Base-by-base conservation (phyloP, 2,888 invertebrate species). In the Chalcosyrphus nemorum region DNA sequence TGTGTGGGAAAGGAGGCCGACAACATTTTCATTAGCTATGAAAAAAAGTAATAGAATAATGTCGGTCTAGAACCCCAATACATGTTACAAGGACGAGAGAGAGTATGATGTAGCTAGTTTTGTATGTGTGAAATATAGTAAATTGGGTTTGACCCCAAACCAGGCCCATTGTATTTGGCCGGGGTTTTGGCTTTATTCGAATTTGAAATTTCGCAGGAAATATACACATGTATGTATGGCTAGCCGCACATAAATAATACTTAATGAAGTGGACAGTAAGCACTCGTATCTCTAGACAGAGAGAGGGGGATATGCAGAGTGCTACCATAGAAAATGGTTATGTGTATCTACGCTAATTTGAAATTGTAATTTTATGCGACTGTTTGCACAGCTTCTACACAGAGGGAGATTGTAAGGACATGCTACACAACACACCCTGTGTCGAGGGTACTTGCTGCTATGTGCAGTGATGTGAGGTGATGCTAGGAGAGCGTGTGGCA, bases 301-400 rank as follows among this genome's bases (percentile, higher is more conserved):
- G 54, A 13, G 29, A 29, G 29, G 29, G n/a, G 2, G 7, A n/a
- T n/a, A 5, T 29, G 4, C 11, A 32, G 9, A 11, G 29, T 29
- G 32, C 15, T 19, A 29, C 27, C n/a, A 45, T 47, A 32, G 57
- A 59, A 47, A 35, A 71, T 27, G 7, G 29, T 27, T 52, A 35
- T 41, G 35, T 32, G 65, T 66, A 75, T 57, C 29, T 19, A 57
- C 57, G 65, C 47, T 75, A 50, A 75, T 75, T 66, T 75, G 57
- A 41, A 75, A 66, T 66, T 66, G 66, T 57, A 75, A 75, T 75
- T 75, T 75, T 38, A 57, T 75, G 75, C 21, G 38, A 66, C 41
- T 76, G 38, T 17, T 38, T 56, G 56, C n/a, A 13, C 43, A 29
- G 4, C 50, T 32, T 43, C 17, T 24, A 15, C 29, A 43, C 27